Evolutionary conservation across 2,797 vertebrate species (phyloP), one percentile per base, ranked within the genome.

Genomic region (Triplophysa bombifrons): DNA sequence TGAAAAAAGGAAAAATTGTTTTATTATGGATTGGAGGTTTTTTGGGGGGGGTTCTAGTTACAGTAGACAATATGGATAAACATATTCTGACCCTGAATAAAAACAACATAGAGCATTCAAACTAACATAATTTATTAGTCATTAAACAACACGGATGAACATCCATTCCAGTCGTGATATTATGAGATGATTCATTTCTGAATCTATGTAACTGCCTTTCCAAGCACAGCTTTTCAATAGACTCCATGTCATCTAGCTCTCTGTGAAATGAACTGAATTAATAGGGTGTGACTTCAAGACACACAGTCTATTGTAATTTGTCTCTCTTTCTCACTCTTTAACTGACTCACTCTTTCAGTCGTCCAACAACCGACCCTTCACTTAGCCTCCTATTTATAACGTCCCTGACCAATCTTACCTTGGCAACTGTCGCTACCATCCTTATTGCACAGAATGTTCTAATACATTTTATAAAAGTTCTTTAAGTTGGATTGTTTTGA

Each of bases 181-280:
- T 51, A 27, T 75, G 16, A 3, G 14, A 66, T 25, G 16, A 56
- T 17, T n/a, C 9, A 65, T 75, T 20, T 41, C 51, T 30, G 27
- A 10, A 14, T 72, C 30, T 58, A 46, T 16, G 13, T 44, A 14
- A 56, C 34, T 67, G 11, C 17, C 34, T 19, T 4, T 66, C 30
- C 34, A 10, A 44, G 51, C 7, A 44, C 51, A 46, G 51, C 50
- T 66, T 63, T 56, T 46, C 55, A 46, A 30, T 46, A 12, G 30
- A 75, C 20, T 76, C 20, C 50, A n/a, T n/a, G 34, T 41, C 20
- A 13, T 34, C 70, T 63, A 84, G 81, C 51, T 55, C n/a, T 82
- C 83, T 85, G 78, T 85, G 82, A 84, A 88, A 88, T 86, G 63
- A 85, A 72, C 82, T 81, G 80, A 85, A 86, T 86, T 83, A 85